A percentile compares a stretch with the other conserved stretches of the same genome.
Conservation (phyloP, 2,113 vertebrate species). For the Morphnarchus princeps region DNA sequence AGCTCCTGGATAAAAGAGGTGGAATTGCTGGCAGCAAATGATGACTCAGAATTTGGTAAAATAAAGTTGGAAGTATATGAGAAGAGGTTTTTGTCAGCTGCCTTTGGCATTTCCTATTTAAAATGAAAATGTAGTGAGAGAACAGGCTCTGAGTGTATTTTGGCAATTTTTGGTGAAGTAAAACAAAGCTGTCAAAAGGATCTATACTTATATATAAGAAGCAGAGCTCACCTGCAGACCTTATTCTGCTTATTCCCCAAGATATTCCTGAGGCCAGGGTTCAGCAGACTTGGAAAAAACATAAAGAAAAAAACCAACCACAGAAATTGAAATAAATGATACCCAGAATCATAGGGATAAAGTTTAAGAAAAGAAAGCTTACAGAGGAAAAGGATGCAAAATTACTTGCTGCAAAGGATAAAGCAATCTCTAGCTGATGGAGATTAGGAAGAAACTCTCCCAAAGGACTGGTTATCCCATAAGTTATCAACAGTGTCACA, state of each 20-base stretch:
- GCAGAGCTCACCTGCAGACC: neutral
- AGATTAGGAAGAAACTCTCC: slow-evolving; percentile 14
- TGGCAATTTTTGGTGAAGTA: slow-evolving; percentile 8
- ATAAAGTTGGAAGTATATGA: neutral
- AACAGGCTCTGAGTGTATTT: neutral
- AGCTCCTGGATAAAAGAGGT: neutral
- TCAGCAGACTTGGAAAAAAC: neutral
- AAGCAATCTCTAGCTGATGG: neutral
- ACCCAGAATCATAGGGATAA: neutral
- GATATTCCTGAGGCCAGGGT: neutral
- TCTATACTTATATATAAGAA: neutral
- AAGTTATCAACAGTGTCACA: neutral
- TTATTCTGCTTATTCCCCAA: neutral
- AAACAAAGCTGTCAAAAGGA: slow-evolving; percentile 10
- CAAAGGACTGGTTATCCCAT: neutral
- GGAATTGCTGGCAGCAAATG: neutral
- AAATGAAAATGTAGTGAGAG: slow-evolving; percentile 1
- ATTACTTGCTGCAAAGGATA: neutral
- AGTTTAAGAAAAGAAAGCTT: neutral
- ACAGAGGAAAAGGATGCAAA: neutral
- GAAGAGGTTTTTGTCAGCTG: slow-evolving; percentile 22
- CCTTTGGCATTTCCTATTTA: neutral
- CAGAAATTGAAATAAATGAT: neutral
- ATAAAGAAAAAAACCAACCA: neutral
- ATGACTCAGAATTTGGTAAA: neutral